Conservation (phyloP, 2,797 vertebrate genomes). For the Characodon lateralis region DNA sequence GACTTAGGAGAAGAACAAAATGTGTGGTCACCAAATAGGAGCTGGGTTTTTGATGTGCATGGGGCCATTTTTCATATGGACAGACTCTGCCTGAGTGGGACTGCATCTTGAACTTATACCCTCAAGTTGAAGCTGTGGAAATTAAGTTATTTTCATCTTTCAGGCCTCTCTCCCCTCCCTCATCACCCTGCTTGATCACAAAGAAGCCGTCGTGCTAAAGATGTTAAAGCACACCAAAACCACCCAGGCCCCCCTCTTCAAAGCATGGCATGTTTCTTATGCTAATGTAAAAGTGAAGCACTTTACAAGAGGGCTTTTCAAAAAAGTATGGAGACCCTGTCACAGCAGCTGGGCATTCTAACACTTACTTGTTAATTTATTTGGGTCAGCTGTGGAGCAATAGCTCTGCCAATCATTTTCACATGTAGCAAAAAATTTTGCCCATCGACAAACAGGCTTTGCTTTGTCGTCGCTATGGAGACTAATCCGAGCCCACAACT, state of each 20-base stretch:
- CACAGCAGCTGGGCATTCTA: constrained; percentile 92
- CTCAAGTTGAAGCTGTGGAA: constrained; percentile 85
- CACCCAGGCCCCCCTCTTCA: constrained; percentile 84
- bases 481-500: constrained; percentile 86
- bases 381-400: constrained; percentile 96
- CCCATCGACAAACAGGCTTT: constrained; percentile 95
- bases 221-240: constrained; percentile 89
- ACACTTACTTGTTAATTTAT: constrained; percentile 96
- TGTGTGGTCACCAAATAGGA: constrained; percentile 29
- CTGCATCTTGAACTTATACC: constrained; percentile 74
- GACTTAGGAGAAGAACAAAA: constrained; percentile 29
- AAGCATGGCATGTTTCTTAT: constrained; percentile 95
- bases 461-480: constrained; percentile 94
- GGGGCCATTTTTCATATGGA: constrained; percentile 45
- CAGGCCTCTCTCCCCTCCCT: constrained; percentile 83
- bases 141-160: constrained; percentile 95
- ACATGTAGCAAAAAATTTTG: constrained; percentile 94
- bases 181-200: constrained; percentile 83
- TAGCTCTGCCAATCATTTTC: constrained; percentile 97
- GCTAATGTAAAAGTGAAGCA: constrained; percentile 91
- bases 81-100: constrained; percentile 47
- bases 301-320: constrained; percentile 92
- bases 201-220: constrained; percentile 93
- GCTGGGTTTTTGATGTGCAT: constrained; percentile 42
- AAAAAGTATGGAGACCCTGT: constrained; percentile 90